Evolutionary conservation across 2,888 invertebrate genomes (phyloP), one percentile per base, ranked within the genome.

Genomic region (Phragmatobia fuliginosa): DNA sequence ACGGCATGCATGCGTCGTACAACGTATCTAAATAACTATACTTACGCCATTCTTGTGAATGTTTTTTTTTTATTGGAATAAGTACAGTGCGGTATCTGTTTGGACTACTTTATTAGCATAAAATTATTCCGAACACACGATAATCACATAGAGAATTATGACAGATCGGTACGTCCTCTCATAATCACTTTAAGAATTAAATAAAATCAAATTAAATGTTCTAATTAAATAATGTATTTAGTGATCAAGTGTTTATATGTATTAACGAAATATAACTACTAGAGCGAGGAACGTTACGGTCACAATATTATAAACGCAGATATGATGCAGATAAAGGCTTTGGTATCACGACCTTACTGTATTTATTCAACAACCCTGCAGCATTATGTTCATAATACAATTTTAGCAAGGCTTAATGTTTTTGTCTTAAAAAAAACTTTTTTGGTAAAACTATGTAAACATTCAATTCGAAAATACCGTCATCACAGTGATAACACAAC

Each of bases 261-360:
- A 49, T n/a, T n/a, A 2, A n/a, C 7, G 49, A 21, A 49, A 49
- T n/a, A n/a, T 36, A 11, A 45, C 2, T 38, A 38, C 16, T 21
- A 45, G 10, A n/a, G 11, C 49, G 8, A 11, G 25, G 2, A 11
- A 4, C 11, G 21, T 45, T 21, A 25, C 11, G 25, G 25, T 0
- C 10, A 3, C 49, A 25, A n/a, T 11, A 21, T n/a, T 52, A 21
- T 52, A 52, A 25, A 52, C 11, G 21, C 4, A 25, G 25, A 1
- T 6, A 21, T 45, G 45, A 8, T 21, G 45, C 21, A 45, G 2
- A 11, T 11, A 52, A 25, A 3, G n/a, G n/a, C 25, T 25, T 5
- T 41, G 21, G 14, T 62, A 62, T 21, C 41, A 18, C 11, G 28
- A 62, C 62, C 62, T 28, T 62, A 41, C 62, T 31, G 62, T 62